These are phyloP conservation scores for Timema podura DNA, from an alignment of 2,888 invertebrate genomes.

Conservation along the genomic window DNA sequence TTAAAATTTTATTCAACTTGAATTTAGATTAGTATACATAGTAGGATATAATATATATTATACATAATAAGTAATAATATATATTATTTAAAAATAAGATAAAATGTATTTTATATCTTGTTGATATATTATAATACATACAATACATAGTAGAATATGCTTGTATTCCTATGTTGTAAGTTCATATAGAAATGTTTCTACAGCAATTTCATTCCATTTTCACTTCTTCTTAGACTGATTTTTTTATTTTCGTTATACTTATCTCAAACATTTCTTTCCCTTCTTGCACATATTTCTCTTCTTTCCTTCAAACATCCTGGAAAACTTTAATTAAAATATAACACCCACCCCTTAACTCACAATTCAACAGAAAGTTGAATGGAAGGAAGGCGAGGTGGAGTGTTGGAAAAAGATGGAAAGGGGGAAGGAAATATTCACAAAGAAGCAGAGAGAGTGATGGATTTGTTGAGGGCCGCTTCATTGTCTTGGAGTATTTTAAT, in stretches of 20 bases:
- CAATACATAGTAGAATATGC: no score
- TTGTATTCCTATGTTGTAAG: no score
- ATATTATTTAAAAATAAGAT: no score
- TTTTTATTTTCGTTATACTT: conserved; percentile 6
- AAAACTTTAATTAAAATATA: conserved; percentile 10
- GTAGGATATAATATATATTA: no score
- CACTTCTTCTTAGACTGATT: conserved; percentile 3
- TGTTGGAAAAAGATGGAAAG: conserved; percentile 5
- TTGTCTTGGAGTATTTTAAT: conserved; percentile 25
- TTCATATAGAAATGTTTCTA: no score
- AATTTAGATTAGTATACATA: no score
- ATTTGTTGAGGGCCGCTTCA: conserved; percentile 23
- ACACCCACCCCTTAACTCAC: conserved; percentile 5
- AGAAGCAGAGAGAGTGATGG: conserved; percentile 22
- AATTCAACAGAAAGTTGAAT: conserved; percentile 13
- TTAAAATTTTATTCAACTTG: no score
- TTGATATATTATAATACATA: no score
- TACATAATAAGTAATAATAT: no score
- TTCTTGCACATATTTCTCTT: conserved; percentile 3
- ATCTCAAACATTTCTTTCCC: not conserved
- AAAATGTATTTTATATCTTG: no score
- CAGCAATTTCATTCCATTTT: no score
- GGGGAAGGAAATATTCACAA: conserved; percentile 15
- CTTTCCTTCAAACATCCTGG: not conserved
- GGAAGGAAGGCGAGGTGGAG: conserved; percentile 1